Conservation (phyloP, 2,113 vertebrate species). For the Patagioenas fasciata region DNA sequence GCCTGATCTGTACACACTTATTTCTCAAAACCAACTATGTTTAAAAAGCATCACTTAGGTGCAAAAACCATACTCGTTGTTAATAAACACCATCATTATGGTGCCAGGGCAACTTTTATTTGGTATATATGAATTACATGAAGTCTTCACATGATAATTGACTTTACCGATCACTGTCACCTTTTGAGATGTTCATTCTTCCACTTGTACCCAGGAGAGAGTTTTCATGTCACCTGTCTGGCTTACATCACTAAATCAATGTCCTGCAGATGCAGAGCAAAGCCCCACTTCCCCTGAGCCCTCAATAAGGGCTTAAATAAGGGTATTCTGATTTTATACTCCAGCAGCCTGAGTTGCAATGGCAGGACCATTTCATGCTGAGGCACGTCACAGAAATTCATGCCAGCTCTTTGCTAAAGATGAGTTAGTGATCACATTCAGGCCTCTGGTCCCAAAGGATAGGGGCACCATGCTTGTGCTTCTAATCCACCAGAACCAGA, state of each 20-base stretch:
- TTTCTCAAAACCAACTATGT: neutral
- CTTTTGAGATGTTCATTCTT: too few relatives aligned
- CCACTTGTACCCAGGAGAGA: neutral
- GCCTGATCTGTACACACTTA: neutral
- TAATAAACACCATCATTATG: neutral
- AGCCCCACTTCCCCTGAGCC: neutral
- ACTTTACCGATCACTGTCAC: neutral
- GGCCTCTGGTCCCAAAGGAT: neutral
- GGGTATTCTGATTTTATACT: neutral
- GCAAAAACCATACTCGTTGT: neutral
- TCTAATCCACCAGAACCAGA: neutral
- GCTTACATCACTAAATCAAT: neutral
- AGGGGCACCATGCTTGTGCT: neutral
- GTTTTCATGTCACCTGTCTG: neutral
- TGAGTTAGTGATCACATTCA: neutral
- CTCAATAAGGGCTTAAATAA: too few relatives aligned
- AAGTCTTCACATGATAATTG: neutral
- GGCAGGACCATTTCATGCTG: fast-evolving
- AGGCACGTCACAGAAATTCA: neutral
- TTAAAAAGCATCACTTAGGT: neutral
- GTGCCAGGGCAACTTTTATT: neutral
- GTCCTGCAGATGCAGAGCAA: neutral
- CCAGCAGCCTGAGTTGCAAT: neutral
- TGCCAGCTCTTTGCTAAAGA: neutral
- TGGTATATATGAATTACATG: fast-evolving